A percentile compares a stretch with the other conserved stretches of the same genome.
These are phyloP conservation scores for Leptinotarsa texana DNA, from an alignment of 1,140 invertebrate genomes.

Conservation along the genomic window DNA sequence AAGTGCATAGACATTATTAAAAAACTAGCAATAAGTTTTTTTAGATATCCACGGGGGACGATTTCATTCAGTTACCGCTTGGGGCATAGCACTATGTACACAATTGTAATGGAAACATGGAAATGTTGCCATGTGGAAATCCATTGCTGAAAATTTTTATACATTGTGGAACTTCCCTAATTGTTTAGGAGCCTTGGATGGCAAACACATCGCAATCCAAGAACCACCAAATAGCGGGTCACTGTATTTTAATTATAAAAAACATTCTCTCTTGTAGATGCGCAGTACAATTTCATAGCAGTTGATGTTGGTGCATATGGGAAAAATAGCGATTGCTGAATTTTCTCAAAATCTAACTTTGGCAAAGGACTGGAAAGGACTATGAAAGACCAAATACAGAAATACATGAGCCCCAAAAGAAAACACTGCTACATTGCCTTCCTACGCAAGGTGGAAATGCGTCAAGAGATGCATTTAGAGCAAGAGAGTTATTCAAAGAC, in stretches of 20 bases:
- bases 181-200: conserved; percentile 55
- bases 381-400: conserved; percentile 51
- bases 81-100: conserved; percentile 39
- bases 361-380: conserved; percentile 59
- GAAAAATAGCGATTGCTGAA: conserved; percentile 37
- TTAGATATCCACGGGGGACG: conserved; percentile 28
- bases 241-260: conserved; percentile 36
- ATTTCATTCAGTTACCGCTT: conserved; percentile 49
- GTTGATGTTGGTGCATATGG: conserved; percentile 32
- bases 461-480: conserved; percentile 6
- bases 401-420: too few species aligned
- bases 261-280: background rate
- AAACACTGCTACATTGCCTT: too few species aligned
- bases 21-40: background rate
- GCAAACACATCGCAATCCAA: conserved; percentile 51
- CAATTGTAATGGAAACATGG: conserved; percentile 43
- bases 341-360: conserved; percentile 58
- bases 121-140: conserved; percentile 45
- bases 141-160: conserved; percentile 35
- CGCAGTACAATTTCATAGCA: conserved; percentile 46
- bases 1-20: background rate
- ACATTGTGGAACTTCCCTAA: conserved; percentile 38
- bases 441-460: conserved; percentile 38
- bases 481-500: conserved; percentile 9
- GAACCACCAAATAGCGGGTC: conserved; percentile 49